Conservation (phyloP, 2,888 invertebrate genomes). For the Rhabditoides inermis region DNA sequence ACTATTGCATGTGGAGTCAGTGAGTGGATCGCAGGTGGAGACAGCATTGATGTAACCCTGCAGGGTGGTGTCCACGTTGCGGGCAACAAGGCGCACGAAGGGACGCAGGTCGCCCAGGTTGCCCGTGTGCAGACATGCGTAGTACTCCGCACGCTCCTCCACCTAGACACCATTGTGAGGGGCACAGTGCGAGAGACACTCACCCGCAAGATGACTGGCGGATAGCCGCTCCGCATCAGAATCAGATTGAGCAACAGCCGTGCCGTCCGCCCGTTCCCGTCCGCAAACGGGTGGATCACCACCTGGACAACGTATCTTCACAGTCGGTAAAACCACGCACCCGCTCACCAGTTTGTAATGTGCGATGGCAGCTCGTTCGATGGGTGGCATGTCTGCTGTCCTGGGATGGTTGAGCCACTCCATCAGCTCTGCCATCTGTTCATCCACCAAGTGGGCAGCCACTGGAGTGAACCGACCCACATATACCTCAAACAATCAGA, state of each 20-base stretch:
- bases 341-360: slow-evolving; percentile 81
- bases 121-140: slow-evolving; percentile 77
- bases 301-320: slow-evolving; percentile 53
- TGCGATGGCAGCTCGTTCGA: slow-evolving; percentile 85
- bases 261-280: slow-evolving; percentile 92
- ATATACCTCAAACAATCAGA: slow-evolving; percentile 12
- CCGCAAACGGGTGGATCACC: slow-evolving; percentile 89
- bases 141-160: slow-evolving; percentile 57
- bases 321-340: no score
- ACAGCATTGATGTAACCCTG: no score
- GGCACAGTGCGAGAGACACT: background rate
- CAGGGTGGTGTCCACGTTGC: no score
- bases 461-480: slow-evolving; percentile 71
- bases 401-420: slow-evolving; percentile 80
- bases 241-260: slow-evolving; percentile 89
- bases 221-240: slow-evolving; percentile 85
- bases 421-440: slow-evolving; percentile 78
- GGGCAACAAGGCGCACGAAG: slow-evolving; percentile 91
- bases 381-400: slow-evolving; percentile 76
- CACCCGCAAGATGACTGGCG: slow-evolving; percentile 79
- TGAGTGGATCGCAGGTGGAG: no score
- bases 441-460: slow-evolving; percentile 70
- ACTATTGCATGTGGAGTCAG: no score
- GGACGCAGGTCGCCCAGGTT: slow-evolving; percentile 90
- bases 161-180: slow-evolving; percentile 6